A percentile compares a stretch with the other conserved stretches of the same genome.
Evolutionary conservation across 2,113 vertebrate species (phyloP).

Genomic region (Isurus oxyrinchus): DNA sequence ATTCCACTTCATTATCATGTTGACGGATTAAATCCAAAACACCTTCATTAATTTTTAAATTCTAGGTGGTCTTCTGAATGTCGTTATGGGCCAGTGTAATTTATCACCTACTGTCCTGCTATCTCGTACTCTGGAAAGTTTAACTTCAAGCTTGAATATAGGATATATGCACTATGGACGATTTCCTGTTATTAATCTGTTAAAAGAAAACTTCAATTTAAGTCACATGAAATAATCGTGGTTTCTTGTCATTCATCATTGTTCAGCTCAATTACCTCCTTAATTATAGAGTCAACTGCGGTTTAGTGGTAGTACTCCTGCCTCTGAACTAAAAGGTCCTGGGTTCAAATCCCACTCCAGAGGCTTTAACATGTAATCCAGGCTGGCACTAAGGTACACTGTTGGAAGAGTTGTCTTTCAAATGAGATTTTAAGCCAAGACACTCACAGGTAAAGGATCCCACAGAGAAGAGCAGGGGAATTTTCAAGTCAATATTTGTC

Average conservation of each 20-base stretch:
- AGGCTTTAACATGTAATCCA: background rate
- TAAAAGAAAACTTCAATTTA: slow-evolving; percentile 23
- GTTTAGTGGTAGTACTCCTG: background rate
- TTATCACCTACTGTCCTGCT: background rate
- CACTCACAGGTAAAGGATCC: background rate
- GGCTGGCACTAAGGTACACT: background rate
- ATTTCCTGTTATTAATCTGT: slow-evolving; percentile 25
- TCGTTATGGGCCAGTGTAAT: background rate
- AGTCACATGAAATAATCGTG: slow-evolving; percentile 11
- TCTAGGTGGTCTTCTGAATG: background rate
- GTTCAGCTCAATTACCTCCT: slow-evolving; percentile 14
- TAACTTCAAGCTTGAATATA: background rate
- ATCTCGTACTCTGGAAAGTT: background rate
- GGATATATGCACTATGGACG: background rate
- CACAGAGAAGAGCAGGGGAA: background rate
- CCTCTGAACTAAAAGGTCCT: background rate
- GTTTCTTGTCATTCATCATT: background rate
- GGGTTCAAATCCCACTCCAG: background rate
- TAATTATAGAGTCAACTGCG: background rate
- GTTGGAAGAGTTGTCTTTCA: background rate
- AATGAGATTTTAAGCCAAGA: background rate
- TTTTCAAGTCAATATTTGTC: background rate
- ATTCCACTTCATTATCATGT: background rate
- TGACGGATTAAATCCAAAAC: background rate
- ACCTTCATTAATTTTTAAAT: background rate